Conservation (phyloP, 2,113 vertebrate genomes). For the Rissa tridactyla region DNA sequence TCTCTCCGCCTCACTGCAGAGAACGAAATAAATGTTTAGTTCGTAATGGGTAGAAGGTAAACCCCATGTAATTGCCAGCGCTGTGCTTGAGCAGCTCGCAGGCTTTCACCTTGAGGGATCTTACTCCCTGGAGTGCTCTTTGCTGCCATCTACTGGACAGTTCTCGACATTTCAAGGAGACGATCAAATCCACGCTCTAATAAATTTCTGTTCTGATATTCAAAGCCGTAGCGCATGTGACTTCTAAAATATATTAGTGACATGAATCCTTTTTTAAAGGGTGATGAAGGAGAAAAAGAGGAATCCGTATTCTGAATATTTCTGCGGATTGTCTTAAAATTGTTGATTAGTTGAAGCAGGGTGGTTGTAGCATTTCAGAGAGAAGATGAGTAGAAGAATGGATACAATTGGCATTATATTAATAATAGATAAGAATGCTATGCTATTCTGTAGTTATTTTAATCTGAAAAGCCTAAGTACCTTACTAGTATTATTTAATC, state of each 20-base stretch:
- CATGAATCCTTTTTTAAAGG: not conserved
- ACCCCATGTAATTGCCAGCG: not conserved
- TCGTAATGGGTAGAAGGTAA: not conserved
- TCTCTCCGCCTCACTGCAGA: not conserved
- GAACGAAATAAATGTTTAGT: not conserved
- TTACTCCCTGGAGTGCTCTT: not conserved
- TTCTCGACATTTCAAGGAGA: not conserved
- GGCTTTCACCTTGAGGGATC: not conserved
- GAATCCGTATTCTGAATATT: not conserved
- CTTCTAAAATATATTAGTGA: not conserved
- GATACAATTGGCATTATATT: not conserved
- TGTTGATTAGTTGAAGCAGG: not conserved
- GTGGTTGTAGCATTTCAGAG: not conserved
- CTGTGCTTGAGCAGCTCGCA: not conserved
- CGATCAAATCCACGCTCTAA: fast-evolving
- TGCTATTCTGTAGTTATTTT: not conserved
- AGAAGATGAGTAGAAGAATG: not conserved
- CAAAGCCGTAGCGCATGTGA: not conserved
- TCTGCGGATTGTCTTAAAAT: not conserved
- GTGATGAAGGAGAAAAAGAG: not conserved
- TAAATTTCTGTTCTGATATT: not conserved
- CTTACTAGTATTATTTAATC: not conserved
- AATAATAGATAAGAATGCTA: not conserved
- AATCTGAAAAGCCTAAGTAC: not conserved
- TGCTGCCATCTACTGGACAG: conserved; percentile 39